Conservation (phyloP, 2,888 invertebrate species). For the Alsophila aescularia region DNA sequence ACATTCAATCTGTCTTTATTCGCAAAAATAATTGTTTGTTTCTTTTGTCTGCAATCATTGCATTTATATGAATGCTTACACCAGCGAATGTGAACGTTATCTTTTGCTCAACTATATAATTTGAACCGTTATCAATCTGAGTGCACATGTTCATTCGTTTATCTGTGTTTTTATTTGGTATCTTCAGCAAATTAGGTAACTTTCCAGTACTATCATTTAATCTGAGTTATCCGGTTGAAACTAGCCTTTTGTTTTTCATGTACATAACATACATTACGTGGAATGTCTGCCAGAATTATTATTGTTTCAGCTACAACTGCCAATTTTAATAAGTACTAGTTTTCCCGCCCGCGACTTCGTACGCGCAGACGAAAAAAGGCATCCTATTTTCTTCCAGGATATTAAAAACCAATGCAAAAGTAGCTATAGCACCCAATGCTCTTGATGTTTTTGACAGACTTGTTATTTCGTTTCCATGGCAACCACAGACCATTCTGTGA, state of each 20-base stretch:
- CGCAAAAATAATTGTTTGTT: not conserved
- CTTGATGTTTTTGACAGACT: no score
- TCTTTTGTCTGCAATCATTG: not conserved
- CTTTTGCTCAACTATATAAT: not conserved
- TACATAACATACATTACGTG: not conserved
- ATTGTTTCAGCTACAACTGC: no score
- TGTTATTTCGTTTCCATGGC: no score
- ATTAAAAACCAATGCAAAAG: no score
- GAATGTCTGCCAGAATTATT: not conserved
- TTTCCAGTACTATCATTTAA: conserved; percentile 6
- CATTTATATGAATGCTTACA: conserved; percentile 1
- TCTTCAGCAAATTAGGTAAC: conserved; percentile 12
- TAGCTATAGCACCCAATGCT: no score
- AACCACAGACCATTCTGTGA: no score
- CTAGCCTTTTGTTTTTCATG: not conserved
- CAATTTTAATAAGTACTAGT: no score
- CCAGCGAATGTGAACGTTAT: not conserved
- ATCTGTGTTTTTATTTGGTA: conserved; percentile 18
- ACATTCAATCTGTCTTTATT: not conserved
- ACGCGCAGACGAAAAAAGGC: no score
- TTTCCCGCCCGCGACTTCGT: no score
- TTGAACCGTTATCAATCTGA: not conserved
- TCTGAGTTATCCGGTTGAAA: conserved; percentile 4
- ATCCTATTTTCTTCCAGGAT: no score
- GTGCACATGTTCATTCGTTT: conserved; percentile 8